Base-by-base conservation (phyloP, 2,113 vertebrate species). In the Hypomesus transpacificus region DNA sequence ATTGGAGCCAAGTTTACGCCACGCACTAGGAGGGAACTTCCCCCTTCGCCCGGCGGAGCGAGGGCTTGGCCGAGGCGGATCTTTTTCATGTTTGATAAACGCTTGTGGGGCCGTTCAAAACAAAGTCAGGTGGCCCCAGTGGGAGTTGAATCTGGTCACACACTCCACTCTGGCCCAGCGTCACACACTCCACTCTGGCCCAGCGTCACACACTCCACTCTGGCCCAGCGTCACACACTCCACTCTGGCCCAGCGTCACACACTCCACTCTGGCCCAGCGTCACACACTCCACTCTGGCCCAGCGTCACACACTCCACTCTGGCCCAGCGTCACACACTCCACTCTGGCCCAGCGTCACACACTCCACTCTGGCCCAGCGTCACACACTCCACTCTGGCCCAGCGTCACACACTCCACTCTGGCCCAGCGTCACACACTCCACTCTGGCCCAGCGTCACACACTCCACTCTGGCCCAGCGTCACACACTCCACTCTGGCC, bases 1-100 rank as follows among this genome's bases (percentile, higher is more conserved):
- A 92, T 91, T 89, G 82, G 89, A 92, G 89, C 90, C 88, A 92
- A 90, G 88, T 91, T 90, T 90, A 92, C 78, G 76, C 84, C 86
- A 68, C 75, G 73, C 76, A n/a, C 72, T 84, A 85, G 89, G 89
- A 88, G 86, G 89, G 83, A 84, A 87, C 87, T 90, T 90, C 90
- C 91, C 91, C 77, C 65, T 86, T 69, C 46, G 65, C 79, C 62
- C 63, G 20, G 57, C 65, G 34, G 67, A 68, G 68, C 14, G 57
- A 61, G 68, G 71, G 56, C 71, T 73, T 68, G 65, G 69, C 80
- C 68, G 85, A 68, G 57, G 69, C 62, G 1, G 34, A 51, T 60
- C 61, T 78, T 74, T 87, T 87, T 88, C 84, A 84, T 78, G 76
- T 87, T 74, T 14, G 81, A 87, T 75, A 75, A 75, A 58, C 39